Percentiles rank a stretch among this genome's conserved stretches.
Conservation (phyloP, 2,113 vertebrate genomes). For the Cavia porcellus region DNA sequence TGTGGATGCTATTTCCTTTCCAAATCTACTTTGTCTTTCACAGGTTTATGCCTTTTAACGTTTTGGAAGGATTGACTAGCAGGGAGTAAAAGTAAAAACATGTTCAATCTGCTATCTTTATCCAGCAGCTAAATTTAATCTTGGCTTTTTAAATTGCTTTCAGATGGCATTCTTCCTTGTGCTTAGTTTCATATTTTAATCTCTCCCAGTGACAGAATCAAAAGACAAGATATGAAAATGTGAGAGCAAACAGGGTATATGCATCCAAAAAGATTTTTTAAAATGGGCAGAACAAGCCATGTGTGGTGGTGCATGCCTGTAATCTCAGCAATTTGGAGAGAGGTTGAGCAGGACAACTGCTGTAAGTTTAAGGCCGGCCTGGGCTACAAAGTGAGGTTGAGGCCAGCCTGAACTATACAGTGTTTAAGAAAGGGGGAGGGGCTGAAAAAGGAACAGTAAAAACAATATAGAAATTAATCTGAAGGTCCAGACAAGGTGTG, state of each 20-base stretch:
- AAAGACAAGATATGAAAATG: slow-evolving; percentile 41
- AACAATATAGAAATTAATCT: slow-evolving; percentile 45
- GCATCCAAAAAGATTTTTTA: not conserved
- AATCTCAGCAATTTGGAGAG: not conserved
- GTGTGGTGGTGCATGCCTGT: not conserved
- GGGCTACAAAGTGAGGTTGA: not conserved
- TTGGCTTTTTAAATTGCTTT: slow-evolving; percentile 51
- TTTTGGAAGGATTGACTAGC: slow-evolving; percentile 45
- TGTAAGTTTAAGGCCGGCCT: not conserved
- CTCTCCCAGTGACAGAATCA: slow-evolving; percentile 35
- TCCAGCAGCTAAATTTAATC: slow-evolving; percentile 58
- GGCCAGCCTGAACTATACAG: not conserved
- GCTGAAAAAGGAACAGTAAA: not conserved
- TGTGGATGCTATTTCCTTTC: slow-evolving; percentile 32
- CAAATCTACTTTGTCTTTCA: slow-evolving; percentile 56
- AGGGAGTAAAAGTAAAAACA: slow-evolving; percentile 46
- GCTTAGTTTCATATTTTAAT: slow-evolving; percentile 32
- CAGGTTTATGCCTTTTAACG: not conserved
- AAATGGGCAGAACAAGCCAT: not conserved
- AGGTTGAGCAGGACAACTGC: not conserved
- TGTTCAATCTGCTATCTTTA: not conserved
- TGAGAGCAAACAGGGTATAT: not conserved
- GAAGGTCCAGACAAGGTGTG: not conserved
- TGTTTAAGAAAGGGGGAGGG: not conserved
- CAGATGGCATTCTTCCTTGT: slow-evolving; percentile 25